phyloP scores from a whole-genome alignment of 2,113 vertebrate species.

The Pyrgilauda ruficollis region DNA sequence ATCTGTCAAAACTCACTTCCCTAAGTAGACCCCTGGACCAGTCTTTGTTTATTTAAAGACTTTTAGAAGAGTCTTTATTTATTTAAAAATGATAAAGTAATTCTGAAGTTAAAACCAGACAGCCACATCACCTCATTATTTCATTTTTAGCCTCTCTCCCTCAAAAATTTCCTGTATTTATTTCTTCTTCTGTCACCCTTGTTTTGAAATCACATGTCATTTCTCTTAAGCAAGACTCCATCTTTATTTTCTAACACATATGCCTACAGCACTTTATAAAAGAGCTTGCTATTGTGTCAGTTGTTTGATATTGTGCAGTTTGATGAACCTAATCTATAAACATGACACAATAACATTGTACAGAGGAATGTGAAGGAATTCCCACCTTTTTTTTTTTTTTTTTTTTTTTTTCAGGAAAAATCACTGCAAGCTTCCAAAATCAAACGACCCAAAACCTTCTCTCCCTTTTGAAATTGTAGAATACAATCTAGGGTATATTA shows the following conservation, averaged over 20 bases:
- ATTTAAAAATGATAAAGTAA: background rate
- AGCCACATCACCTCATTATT: background rate
- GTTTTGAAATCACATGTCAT: background rate
- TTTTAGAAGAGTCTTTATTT: background rate
- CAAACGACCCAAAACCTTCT: background rate
- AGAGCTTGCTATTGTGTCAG: background rate
- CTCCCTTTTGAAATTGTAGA: background rate
- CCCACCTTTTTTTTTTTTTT: background rate
- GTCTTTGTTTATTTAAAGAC: background rate
- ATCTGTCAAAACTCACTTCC: slow-evolving; percentile 12
- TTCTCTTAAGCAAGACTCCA: background rate
- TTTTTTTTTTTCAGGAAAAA: background rate
- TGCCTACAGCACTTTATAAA: background rate
- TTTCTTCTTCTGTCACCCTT: background rate
- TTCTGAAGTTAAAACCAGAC: background rate
- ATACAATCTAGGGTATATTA: background rate
- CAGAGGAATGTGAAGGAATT: background rate
- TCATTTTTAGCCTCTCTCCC: background rate
- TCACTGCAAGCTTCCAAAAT: background rate
- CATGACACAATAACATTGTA: background rate
- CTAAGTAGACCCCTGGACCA: background rate
- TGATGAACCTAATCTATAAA: background rate
- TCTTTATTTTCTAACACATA: background rate
- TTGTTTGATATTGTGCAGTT: background rate
- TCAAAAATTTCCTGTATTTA: background rate